These are phyloP conservation scores for Parazoanthus darwini DNA, from an alignment of 92 coral and sea anemone genomes.

Conservation along the genomic window DNA sequence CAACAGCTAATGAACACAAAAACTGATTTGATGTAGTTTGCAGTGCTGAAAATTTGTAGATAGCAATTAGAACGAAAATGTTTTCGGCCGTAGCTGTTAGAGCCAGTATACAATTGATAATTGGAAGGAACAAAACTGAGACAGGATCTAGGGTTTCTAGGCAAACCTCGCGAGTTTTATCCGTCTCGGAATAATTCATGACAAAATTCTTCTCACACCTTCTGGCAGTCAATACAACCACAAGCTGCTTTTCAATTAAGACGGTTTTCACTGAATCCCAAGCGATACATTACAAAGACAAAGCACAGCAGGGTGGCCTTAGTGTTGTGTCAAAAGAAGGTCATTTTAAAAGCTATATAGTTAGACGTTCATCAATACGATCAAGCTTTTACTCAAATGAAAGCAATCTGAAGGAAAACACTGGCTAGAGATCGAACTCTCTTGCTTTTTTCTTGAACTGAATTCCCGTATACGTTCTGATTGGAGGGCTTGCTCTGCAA, in stretches of 20 bases:
- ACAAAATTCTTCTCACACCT: background rate
- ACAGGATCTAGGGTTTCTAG: background rate
- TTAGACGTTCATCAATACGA: background rate
- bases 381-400: too few relatives aligned
- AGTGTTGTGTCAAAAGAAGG: too few relatives aligned
- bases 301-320: background rate
- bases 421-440: background rate
- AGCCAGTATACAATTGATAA: background rate
- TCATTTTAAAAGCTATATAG: too few relatives aligned
- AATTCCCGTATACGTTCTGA: background rate
- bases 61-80: background rate
- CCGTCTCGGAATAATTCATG: background rate
- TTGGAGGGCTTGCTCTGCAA: background rate
- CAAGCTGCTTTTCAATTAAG: background rate
- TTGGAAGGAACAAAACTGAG: background rate
- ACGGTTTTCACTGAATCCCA: background rate
- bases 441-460: background rate
- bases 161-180: background rate
- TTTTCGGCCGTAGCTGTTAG: background rate
- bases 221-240: background rate
- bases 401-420: background rate
- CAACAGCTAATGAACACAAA: background rate
- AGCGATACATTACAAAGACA: background rate
- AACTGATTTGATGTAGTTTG: conserved; percentile 1
- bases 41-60: background rate